Conservation (phyloP, 2,888 invertebrate genomes). For the Drosophila kambysellisi region DNA sequence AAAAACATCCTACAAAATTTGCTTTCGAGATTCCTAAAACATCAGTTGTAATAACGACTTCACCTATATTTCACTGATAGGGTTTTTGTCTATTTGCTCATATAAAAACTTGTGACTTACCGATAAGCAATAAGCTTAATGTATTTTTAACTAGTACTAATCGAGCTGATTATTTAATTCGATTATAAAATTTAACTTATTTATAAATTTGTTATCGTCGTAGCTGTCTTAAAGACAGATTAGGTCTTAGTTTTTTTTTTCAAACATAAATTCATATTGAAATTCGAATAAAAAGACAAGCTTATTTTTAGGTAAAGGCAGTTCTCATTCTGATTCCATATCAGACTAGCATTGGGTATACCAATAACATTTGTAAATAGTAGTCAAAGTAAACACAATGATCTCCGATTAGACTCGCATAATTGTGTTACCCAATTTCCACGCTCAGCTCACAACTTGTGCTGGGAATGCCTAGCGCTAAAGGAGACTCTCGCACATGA, state of each 20-base stretch:
- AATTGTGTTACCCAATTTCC: conserved; percentile 30
- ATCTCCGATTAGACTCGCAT: conserved; percentile 39
- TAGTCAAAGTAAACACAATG: conserved; percentile 7
- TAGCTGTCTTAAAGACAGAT: background rate
- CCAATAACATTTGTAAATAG: conserved; percentile 1
- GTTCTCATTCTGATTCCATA: background rate
- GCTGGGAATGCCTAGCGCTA: conserved; percentile 13
- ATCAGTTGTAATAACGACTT: too few relatives aligned
- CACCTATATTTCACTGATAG: background rate
- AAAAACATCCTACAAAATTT: background rate
- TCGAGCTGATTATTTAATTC: background rate
- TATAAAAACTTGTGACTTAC: background rate
- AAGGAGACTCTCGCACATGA: conserved; percentile 1
- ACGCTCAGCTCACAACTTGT: conserved; percentile 36
- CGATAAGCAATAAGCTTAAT: background rate
- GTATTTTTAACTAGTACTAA: background rate
- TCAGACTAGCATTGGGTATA: background rate
- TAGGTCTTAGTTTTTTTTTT: background rate
- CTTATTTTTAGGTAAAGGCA: background rate
- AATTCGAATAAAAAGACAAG: background rate
- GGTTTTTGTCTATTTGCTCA: background rate
- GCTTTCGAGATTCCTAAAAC: background rate
- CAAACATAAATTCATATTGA: background rate
- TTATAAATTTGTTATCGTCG: background rate
- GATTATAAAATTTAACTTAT: background rate